Evolutionary conservation across 1,140 invertebrate species (phyloP).

Genomic region (Drosophila baimaii): DNA sequence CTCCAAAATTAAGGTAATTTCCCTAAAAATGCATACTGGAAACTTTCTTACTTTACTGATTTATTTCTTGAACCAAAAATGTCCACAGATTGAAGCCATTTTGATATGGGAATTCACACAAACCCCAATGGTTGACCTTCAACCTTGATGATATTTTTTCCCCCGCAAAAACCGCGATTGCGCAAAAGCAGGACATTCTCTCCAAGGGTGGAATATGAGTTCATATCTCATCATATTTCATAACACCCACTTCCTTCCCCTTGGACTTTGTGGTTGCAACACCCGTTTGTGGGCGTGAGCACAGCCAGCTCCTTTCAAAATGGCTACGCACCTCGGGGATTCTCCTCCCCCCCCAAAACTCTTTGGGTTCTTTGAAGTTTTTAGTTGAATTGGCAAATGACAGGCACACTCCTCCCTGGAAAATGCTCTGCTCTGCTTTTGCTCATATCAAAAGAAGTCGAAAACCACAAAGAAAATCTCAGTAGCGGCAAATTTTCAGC

Average conservation of each 20-base stretch:
- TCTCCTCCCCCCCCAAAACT: neutral
- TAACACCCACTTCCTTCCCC: slow-evolving; percentile 42
- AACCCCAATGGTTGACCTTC: slow-evolving; percentile 2
- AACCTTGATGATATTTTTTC: neutral
- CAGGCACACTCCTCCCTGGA: slow-evolving; percentile 34
- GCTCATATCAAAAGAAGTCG: slow-evolving; percentile 75
- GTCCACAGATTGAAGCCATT: neutral
- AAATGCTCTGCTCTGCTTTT: slow-evolving; percentile 37
- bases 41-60: too few species aligned
- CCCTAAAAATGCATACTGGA: too few species aligned
- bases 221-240: slow-evolving; percentile 80
- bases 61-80: neutral
- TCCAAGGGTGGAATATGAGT: slow-evolving; percentile 66
- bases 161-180: slow-evolving; percentile 48
- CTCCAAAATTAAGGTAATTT: fast-evolving
- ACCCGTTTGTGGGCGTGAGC: slow-evolving; percentile 50
- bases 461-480: slow-evolving; percentile 83
- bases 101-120: neutral
- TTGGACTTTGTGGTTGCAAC: slow-evolving; percentile 13
- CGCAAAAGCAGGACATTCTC: slow-evolving; percentile 36
- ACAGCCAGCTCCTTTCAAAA: slow-evolving; percentile 34
- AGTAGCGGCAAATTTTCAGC: slow-evolving; percentile 64
- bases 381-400: slow-evolving; percentile 57
- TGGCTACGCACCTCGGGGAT: slow-evolving; percentile 42
- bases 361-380: slow-evolving; percentile 60